Conservation (phyloP, 2,113 vertebrate genomes). For the Poeciliopsis occidentalis region DNA sequence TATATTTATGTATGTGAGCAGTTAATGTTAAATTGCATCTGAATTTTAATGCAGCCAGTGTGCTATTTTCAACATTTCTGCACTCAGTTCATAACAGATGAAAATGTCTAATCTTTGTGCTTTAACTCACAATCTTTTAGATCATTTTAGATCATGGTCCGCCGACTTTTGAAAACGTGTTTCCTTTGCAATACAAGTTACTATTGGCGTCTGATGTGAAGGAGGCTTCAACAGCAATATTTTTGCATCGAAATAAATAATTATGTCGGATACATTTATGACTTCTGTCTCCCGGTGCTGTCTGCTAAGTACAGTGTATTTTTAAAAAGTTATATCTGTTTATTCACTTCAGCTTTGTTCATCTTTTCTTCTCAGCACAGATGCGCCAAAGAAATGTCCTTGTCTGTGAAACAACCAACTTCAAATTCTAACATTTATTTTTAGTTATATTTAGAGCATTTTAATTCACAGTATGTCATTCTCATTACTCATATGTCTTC, state of each 20-base stretch:
- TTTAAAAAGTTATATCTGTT: neutral
- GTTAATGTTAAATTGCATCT: neutral
- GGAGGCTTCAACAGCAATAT: neutral
- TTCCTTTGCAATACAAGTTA: neutral
- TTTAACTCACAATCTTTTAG: neutral
- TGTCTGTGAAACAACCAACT: neutral
- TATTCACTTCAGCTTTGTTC: neutral
- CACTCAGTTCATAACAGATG: neutral
- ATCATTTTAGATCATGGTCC: neutral
- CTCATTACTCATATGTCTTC: conserved; percentile 65
- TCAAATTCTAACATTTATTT: conserved; percentile 1
- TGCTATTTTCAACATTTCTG: neutral
- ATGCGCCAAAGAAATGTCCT: neutral
- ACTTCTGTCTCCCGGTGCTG: neutral
- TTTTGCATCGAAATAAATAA: neutral
- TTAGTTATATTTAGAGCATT: conserved; percentile 1
- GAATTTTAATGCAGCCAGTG: neutral
- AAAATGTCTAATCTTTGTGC: neutral
- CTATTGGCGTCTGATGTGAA: neutral
- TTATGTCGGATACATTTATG: neutral
- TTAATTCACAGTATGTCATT: conserved; percentile 30
- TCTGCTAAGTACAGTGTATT: neutral
- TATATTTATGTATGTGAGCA: neutral
- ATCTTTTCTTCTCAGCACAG: neutral
- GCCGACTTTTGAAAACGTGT: neutral